A percentile compares a stretch with the other conserved stretches of the same genome.
Evolutionary conservation across 2,888 invertebrate genomes (phyloP).

Genomic region (Rugalucina vietnamica): DNA sequence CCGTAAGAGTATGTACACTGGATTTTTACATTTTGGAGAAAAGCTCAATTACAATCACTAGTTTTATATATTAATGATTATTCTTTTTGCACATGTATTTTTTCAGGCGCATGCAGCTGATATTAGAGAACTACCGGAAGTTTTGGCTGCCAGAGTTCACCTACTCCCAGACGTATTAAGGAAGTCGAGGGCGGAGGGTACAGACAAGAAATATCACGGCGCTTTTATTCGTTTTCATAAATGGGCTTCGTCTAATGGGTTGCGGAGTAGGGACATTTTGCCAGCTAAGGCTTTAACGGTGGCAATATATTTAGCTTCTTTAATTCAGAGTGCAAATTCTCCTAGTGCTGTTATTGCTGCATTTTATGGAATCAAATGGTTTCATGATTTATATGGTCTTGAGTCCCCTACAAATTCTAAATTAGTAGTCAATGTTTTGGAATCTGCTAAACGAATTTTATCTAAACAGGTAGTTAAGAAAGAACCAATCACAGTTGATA

Average conservation of each 20-base stretch:
- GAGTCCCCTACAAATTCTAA: constrained; percentile 15
- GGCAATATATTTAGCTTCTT: constrained; percentile 29
- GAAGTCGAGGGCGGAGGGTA: constrained; percentile 13
- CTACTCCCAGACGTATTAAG: constrained; percentile 29
- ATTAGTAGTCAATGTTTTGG: constrained; percentile 37
- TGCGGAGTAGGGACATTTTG: constrained; percentile 27
- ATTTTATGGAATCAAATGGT: constrained; percentile 37
- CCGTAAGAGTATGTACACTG: no score
- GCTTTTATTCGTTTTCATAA: constrained; percentile 14
- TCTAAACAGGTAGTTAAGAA: constrained; percentile 15
- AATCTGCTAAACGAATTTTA: constrained; percentile 24
- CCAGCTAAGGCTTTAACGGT: constrained; percentile 21
- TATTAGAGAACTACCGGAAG: constrained; percentile 7
- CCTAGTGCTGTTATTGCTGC: constrained; percentile 29
- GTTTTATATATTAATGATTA: no score
- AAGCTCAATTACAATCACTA: no score
- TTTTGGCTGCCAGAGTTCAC: constrained; percentile 35
- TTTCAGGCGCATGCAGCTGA: constrained; percentile 19
- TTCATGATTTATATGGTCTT: constrained; percentile 22
- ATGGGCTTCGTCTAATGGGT: constrained; percentile 21
- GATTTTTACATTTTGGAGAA: no score
- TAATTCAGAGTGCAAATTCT: constrained; percentile 27
- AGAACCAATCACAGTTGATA: constrained; percentile 13
- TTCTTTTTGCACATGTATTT: constrained; percentile 8
- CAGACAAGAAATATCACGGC: background rate